Base-by-base conservation (phyloP, 2,113 vertebrate species). In the Ptychochromis oligacanthus region DNA sequence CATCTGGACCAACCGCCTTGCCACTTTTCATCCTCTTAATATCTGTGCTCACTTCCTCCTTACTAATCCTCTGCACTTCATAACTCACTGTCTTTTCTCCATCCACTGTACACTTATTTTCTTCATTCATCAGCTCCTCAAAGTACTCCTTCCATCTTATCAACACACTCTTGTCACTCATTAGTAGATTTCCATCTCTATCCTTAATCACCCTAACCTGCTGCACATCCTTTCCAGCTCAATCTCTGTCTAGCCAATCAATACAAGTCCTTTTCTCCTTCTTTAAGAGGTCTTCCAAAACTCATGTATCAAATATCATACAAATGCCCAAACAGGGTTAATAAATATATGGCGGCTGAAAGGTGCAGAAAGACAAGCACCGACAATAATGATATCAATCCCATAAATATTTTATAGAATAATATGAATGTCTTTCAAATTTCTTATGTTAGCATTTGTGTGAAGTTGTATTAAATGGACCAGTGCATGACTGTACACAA, bases 291-390 rank as follows among this genome's bases (percentile, higher is more conserved):
- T 70, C 40, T 70, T 70, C 40, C 46, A 67, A 67, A 67, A 18
- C 64, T 67, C 22, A 18, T 31, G 4, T 31, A 31, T 31, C 28
- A n/a, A 67, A 26, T 46, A 67, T 18, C 6, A 26, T 26, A 26
- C 2, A 24, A 38, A 40, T 40, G 40, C 40, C 40, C 40, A 40
- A 12, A 0, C 7, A 28, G 0, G 26, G 46, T 7, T 46, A 67
- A 67, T 7, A 70, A 28, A 49, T 70, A 70, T 43, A 14, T 43
- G 49, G 5, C 22, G 28, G 0, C 22, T n/a, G n/a, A n/a, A n/a
- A n/a, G n/a, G n/a, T n/a, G n/a, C n/a, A n/a, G n/a, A n/a, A n/a
- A n/a, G n/a, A n/a, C n/a, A n/a, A n/a, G n/a, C n/a, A n/a, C n/a
- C n/a, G n/a, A n/a, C 28, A 31, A 36, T 1, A 8, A 72, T 10